Conservation (phyloP, 2,888 invertebrate species). For the Strigamia transsilvanica region DNA sequence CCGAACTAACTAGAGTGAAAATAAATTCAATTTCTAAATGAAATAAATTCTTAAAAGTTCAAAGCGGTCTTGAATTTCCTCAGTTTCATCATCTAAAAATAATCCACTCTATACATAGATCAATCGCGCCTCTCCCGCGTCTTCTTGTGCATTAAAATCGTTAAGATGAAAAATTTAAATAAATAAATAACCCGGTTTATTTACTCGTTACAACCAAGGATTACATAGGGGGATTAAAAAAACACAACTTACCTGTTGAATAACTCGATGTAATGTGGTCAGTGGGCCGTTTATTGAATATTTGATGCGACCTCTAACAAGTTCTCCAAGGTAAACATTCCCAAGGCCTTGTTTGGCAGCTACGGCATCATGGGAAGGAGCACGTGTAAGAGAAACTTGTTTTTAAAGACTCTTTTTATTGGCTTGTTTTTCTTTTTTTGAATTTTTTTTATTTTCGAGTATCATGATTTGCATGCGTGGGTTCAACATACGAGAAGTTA, state of each 20-base stretch:
- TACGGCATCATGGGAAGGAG: neutral
- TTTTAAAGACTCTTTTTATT: neutral
- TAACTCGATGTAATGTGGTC: slow-evolving; percentile 8
- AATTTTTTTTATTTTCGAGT: neutral
- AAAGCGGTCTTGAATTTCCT: slow-evolving; percentile 22
- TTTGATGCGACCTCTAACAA: slow-evolving; percentile 41
- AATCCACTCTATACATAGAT: slow-evolving; percentile 32
- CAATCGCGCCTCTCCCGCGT: neutral
- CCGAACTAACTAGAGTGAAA: neutral
- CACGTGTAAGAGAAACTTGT: neutral
- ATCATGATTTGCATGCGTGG: neutral
- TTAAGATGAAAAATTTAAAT: neutral
- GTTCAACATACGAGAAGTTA: neutral
- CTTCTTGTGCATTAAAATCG: neutral
- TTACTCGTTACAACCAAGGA: neutral
- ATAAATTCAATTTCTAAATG: neutral
- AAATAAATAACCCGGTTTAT: neutral
- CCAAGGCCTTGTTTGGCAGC: slow-evolving; percentile 32
- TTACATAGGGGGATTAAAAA: neutral
- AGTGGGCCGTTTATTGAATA: slow-evolving; percentile 26
- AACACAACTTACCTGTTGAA: neutral
- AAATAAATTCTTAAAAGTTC: neutral
- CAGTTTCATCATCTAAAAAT: slow-evolving; percentile 28
- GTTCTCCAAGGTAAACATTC: slow-evolving; percentile 39
- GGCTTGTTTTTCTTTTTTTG: neutral